Base-by-base conservation (phyloP, 2,888 invertebrate species). In the Epinotia ramella region DNA sequence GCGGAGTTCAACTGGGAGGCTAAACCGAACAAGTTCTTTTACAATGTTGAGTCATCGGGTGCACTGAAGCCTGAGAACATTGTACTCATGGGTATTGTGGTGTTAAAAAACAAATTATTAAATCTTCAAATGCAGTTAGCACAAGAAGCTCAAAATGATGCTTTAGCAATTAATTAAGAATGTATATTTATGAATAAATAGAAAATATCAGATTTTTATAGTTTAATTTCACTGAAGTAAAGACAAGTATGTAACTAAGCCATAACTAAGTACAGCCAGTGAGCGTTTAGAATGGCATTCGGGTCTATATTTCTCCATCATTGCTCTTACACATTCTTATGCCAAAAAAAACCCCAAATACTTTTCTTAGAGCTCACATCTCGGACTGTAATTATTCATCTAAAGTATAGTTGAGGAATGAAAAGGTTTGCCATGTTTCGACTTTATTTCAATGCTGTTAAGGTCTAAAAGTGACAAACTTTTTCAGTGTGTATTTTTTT, bases 11-110 rank as follows among this genome's bases (percentile, higher is more conserved):
- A 98, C 86, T 98, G 98, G 96, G 97, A 98, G 88, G 97, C 98
- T 1, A 99, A 98, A 87, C 99, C 99, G 2, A 98, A 99, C 88
- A 99, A 99, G 91, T 99, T 98, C 91, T 99, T 96, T 91, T 98
- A 97, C 86, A 99, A 99, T 91, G 99, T 99, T 0, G 99, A 99
- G 90, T 98, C 99, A 2, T 96, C 98, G 16, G 99, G 99, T 3
- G 97, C 99, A 0, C 92, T 99, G 5, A 97, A 97, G 86, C 99
- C 99, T 0, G 99, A 99, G 90, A 99, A 98, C 87, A 99, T 99
- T 84, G 98, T 99, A 0, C 96, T 98, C 81, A 98, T 98, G 96
- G 99, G 99, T 0, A 97, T 99, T 44, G 96, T 97, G 53, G 97
- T 98, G 74, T 94, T 99, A 59, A 99, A 99, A 91, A 98, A 98